Base-by-base conservation (phyloP, 2,888 invertebrate species). In the Molorchus minor region DNA sequence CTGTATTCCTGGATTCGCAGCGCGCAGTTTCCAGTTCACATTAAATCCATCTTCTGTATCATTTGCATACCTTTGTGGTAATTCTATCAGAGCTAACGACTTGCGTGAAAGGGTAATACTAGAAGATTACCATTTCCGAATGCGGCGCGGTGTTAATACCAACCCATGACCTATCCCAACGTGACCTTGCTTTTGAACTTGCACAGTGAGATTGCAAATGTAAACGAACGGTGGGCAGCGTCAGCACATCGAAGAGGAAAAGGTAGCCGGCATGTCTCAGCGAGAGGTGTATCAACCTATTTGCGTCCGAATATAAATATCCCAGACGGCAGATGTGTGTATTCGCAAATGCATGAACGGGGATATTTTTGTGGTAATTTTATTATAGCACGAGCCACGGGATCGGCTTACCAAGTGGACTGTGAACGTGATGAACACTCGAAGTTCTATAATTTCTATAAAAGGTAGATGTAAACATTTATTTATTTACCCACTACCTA, bases 231-330 rank as follows among this genome's bases (percentile, higher is more conserved):
- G 46, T 46, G 51, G 45, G 41, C 43, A 53, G 21, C 33, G 17
- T 40, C 41, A 19, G 38, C 49, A 49, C 43, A 54, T 54, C 21
- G 40, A 49, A 46, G 47, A 59, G 54, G 38, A 55, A 57, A 56
- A 60, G 56, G 56, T 59, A 59, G 59, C 51, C 62, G 45, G 58
- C 56, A 51, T 57, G 62, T 56, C 62, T 59, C 46, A 46, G 56
- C 46, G 47, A 57, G 51, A 56, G 59, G 58, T 56, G 55, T 59
- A 58, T 46, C 57, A 62, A 58, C 63, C 64, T 71, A 72, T 71
- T 73, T 73, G 68, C 65, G 71, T 72, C 40, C 61, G 62, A 64
- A 59, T 74, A 74, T 71, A 74, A 74, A 74, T 74, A 74, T 67
- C 71, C 67, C 73, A 72, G 72, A 72, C 70, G 65, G 71, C 72